A percentile compares a stretch with the other conserved stretches of the same genome.
phyloP scores from a whole-genome alignment of 1,140 invertebrate species.

The Leguminivora glycinivorella region DNA sequence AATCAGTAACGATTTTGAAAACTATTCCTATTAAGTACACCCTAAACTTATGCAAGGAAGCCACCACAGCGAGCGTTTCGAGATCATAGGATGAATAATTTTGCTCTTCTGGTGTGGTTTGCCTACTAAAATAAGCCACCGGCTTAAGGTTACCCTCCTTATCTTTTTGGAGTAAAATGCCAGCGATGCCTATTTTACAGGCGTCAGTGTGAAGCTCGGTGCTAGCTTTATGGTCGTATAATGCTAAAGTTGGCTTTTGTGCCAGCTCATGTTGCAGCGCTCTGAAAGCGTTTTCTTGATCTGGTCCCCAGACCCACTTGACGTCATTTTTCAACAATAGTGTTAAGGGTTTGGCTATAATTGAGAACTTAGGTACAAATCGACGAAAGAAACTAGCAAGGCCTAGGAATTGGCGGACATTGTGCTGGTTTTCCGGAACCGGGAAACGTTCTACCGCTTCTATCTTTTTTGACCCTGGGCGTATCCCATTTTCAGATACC shows the following conservation, averaged over 20 bases:
- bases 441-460: slow-evolving; percentile 18
- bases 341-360: slow-evolving; percentile 41
- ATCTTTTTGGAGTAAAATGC: slow-evolving; percentile 35
- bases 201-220: slow-evolving; percentile 55
- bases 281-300: slow-evolving; percentile 14
- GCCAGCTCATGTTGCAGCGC: slow-evolving; percentile 25
- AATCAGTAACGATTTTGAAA: slow-evolving; percentile 55
- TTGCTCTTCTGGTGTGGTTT: background rate
- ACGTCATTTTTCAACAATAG: slow-evolving; percentile 37
- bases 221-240: slow-evolving; percentile 41
- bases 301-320: slow-evolving; percentile 9
- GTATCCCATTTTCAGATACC: slow-evolving; percentile 31
- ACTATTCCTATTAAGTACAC: slow-evolving; percentile 24
- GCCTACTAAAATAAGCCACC: slow-evolving; percentile 34
- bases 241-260: slow-evolving; percentile 35
- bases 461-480: slow-evolving; percentile 29
- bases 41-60: background rate
- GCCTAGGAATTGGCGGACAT: slow-evolving; percentile 48
- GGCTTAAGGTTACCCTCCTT: slow-evolving; percentile 18
- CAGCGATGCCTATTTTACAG: slow-evolving; percentile 32
- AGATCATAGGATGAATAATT: background rate
- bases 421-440: slow-evolving; percentile 42
- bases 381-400: slow-evolving; percentile 51
- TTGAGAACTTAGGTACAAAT: slow-evolving; percentile 45
- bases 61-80: background rate